Evolutionary conservation across 92 coral and sea anemone genomes (phyloP).

Genomic region (Actinernus sp.): DNA sequence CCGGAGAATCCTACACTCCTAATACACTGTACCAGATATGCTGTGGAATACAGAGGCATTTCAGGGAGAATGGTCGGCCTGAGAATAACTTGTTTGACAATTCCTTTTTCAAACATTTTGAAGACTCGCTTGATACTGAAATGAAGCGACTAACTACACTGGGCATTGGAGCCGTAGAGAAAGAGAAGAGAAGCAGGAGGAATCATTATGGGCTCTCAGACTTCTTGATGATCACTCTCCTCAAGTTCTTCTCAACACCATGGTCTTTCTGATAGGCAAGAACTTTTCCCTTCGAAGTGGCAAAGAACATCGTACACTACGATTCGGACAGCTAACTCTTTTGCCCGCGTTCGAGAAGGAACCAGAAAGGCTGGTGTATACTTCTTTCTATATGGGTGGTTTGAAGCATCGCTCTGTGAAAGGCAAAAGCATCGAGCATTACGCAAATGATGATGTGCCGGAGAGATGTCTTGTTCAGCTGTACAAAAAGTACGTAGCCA

Average conservation of each 20-base stretch:
- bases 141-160: slow-evolving; percentile 21
- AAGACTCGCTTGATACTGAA: slow-evolving; percentile 25
- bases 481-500: slow-evolving; percentile 24
- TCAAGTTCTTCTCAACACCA: slow-evolving; percentile 19
- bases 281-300: slow-evolving; percentile 38
- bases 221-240: slow-evolving; percentile 32
- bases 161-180: slow-evolving; percentile 19
- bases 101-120: slow-evolving; percentile 24
- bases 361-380: slow-evolving; percentile 35
- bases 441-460: slow-evolving; percentile 27
- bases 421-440: slow-evolving; percentile 34
- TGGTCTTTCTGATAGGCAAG: slow-evolving; percentile 33
- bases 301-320: slow-evolving; percentile 20
- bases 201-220: slow-evolving; percentile 15
- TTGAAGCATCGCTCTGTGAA: slow-evolving; percentile 45
- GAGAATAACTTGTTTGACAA: slow-evolving; percentile 18
- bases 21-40: slow-evolving; percentile 41
- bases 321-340: slow-evolving; percentile 21
- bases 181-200: slow-evolving; percentile 13
- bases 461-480: slow-evolving; percentile 35
- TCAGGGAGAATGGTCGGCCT: slow-evolving; percentile 36
- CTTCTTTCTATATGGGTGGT: slow-evolving; percentile 15
- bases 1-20: too few species aligned
- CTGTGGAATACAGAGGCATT: slow-evolving; percentile 41
- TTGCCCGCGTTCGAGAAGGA: slow-evolving; percentile 34